Evolutionary conservation across 2,888 invertebrate species (phyloP).

Genomic region (Caenorhabditis doughertyi): DNA sequence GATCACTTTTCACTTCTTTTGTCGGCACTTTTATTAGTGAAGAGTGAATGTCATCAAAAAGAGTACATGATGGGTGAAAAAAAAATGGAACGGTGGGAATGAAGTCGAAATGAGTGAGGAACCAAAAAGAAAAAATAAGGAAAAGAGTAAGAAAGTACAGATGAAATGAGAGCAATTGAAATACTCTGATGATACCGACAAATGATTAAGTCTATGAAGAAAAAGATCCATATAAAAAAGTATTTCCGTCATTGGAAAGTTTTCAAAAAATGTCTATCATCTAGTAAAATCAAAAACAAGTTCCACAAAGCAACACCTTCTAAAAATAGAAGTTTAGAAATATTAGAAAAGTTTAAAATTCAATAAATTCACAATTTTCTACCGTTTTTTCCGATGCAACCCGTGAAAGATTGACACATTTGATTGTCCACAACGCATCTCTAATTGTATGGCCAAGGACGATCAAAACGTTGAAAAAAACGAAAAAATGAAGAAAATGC

Average conservation of each 20-base stretch:
- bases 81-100: slow-evolving; percentile 15
- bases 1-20: slow-evolving; percentile 21
- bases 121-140: not conserved
- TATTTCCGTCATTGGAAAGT: too few relatives aligned
- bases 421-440: slow-evolving; percentile 20
- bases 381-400: slow-evolving; percentile 6
- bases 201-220: not conserved
- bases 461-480: slow-evolving; percentile 12
- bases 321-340: not conserved
- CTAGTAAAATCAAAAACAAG: not conserved
- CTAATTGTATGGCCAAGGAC: slow-evolving; percentile 21
- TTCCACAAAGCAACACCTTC: not conserved
- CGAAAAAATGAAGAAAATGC: not conserved
- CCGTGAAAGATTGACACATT: slow-evolving; percentile 34
- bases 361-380: slow-evolving; percentile 5
- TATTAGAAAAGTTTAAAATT: not conserved
- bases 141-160: not conserved
- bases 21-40: slow-evolving; percentile 34
- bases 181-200: not conserved
- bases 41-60: slow-evolving; percentile 7
- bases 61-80: slow-evolving; percentile 14
- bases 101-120: not conserved
- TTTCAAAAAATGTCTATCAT: too few relatives aligned
- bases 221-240: not conserved
- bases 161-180: not conserved